Evolutionary conservation across 2,113 vertebrate genomes (phyloP).

Genomic region (Clarias batrachus): DNA sequence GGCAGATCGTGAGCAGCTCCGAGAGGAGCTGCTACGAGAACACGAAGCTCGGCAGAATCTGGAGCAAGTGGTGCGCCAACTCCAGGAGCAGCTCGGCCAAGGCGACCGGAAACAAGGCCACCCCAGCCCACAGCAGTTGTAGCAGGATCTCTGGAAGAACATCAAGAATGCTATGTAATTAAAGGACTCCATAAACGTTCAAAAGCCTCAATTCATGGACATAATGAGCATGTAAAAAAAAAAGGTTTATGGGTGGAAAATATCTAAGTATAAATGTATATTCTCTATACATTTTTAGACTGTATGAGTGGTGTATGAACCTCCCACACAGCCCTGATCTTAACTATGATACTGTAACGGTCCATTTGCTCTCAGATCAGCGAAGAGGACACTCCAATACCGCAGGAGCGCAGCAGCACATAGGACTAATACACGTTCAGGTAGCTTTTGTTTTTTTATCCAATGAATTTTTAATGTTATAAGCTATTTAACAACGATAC

Average conservation of each 20-base stretch:
- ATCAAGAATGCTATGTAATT: conserved; percentile 34
- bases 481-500: conserved; percentile 76
- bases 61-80: conserved; percentile 90
- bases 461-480: conserved; percentile 71
- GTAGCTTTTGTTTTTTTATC: conserved; percentile 53
- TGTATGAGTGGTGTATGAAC: conserved; percentile 56
- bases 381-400: conserved; percentile 42
- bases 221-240: background rate
- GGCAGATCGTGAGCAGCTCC: conserved; percentile 88
- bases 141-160: conserved; percentile 57
- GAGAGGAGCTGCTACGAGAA: conserved; percentile 87
- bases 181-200: background rate
- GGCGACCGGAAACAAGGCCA: conserved; percentile 63
- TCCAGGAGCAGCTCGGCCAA: conserved; percentile 89
- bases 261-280: conserved; percentile 23
- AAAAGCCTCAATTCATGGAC: background rate
- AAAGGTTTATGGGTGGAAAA: conserved; percentile 5
- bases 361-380: conserved; percentile 28
- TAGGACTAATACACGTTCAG: conserved; percentile 55
- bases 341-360: background rate
- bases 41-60: conserved; percentile 89
- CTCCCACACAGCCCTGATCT: background rate
- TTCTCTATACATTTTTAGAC: conserved; percentile 54
- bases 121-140: conserved; percentile 54
- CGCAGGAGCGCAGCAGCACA: conserved; percentile 50